These are phyloP conservation scores for Lasioglossum pauxillum DNA, from an alignment of 2,888 invertebrate genomes.

Conservation along the genomic window DNA sequence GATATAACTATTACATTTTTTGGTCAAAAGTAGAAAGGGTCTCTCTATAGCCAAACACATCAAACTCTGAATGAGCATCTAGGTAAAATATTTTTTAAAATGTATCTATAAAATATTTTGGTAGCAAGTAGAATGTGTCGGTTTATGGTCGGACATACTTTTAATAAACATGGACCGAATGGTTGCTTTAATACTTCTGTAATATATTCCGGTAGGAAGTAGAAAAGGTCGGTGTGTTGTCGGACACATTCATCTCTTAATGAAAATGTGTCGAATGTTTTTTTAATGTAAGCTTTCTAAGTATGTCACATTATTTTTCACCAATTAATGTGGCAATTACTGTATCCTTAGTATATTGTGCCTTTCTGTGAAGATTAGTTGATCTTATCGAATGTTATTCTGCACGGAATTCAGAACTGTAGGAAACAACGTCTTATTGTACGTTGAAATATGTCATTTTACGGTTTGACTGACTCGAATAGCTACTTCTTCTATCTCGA, in stretches of 20 bases:
- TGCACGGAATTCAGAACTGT: background rate
- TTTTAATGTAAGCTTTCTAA: background rate
- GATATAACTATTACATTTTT: background rate
- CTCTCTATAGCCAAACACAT: background rate
- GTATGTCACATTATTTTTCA: background rate
- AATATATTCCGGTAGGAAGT: background rate
- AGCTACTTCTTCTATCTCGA: background rate
- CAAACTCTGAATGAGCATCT: background rate
- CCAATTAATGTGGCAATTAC: background rate
- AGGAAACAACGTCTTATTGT: background rate
- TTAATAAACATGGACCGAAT: background rate
- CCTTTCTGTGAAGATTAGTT: background rate
- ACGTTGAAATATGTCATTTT: background rate
- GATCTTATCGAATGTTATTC: background rate
- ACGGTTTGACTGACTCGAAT: background rate
- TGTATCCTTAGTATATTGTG: background rate
- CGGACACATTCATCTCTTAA: background rate
- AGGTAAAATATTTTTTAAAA: background rate
- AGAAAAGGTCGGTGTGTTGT: background rate
- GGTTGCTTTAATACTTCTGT: background rate
- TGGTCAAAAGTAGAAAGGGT: background rate
- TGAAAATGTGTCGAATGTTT: background rate
- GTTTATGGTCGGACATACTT: background rate
- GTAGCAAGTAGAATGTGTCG: background rate
- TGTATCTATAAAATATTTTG: background rate